phyloP scores from a whole-genome alignment of 2,113 vertebrate species.

The Theristicus caerulescens region DNA sequence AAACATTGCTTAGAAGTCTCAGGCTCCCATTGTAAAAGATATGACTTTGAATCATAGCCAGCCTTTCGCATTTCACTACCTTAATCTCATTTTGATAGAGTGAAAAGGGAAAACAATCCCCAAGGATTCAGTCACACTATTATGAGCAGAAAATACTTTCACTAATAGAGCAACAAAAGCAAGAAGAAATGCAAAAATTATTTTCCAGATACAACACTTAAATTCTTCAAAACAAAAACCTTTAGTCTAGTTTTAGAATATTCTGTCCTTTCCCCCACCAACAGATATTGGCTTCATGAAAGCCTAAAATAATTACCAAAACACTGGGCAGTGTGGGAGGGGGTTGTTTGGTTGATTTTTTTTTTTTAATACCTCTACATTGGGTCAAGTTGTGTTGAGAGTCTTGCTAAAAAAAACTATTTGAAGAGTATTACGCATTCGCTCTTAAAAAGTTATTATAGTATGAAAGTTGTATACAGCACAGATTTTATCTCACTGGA shows the following conservation, averaged over 20 bases:
- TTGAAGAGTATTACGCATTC: background rate
- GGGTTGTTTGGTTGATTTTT: background rate
- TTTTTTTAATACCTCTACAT: background rate
- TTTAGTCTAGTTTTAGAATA: background rate
- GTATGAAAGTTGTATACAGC: background rate
- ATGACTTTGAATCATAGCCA: background rate
- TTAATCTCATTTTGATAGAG: background rate
- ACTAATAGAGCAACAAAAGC: background rate
- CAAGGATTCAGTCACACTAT: background rate
- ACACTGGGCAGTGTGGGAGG: fast-evolving
- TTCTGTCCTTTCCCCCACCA: background rate
- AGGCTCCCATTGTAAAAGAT: background rate
- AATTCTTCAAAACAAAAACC: background rate
- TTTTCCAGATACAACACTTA: background rate
- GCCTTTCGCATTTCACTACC: background rate
- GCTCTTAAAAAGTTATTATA: background rate
- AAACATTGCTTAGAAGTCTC: background rate
- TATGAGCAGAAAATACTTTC: background rate
- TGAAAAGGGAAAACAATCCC: background rate
- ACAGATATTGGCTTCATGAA: background rate
- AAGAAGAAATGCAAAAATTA: background rate
- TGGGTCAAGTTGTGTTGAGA: background rate
- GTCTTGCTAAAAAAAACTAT: background rate
- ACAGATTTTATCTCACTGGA: background rate
- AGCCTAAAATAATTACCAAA: background rate